A percentile compares a stretch with the other conserved stretches of the same genome.
Conservation (phyloP, 2,113 vertebrate genomes). For the western clawed frog (Xenopus tropicalis) region DNA sequence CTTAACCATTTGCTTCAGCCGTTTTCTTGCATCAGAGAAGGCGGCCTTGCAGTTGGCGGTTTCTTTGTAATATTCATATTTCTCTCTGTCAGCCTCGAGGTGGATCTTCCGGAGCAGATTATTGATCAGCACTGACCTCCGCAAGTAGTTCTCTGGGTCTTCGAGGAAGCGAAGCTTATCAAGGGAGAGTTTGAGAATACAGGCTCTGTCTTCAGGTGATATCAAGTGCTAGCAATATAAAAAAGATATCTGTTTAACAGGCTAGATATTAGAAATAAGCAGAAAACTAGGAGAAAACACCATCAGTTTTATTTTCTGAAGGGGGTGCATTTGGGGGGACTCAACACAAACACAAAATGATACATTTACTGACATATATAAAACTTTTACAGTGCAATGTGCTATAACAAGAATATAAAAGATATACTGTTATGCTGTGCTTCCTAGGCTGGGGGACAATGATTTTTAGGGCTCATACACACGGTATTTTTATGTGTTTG, state of each 20-base stretch:
- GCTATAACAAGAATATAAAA: too few species aligned
- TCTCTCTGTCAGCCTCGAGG: conserved; percentile 82
- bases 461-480: too few species aligned
- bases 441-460: too few species aligned
- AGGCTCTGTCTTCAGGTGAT: conserved; percentile 89
- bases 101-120: conserved; percentile 97
- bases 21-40: conserved; percentile 79
- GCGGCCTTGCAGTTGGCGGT: conserved; percentile 64
- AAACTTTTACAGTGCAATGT: too few species aligned
- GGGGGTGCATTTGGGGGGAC: neutral
- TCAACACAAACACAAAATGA: neutral
- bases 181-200: conserved; percentile 92
- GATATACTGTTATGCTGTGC: too few species aligned
- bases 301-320: neutral
- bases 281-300: neutral
- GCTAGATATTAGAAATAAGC: too few species aligned
- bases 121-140: conserved; percentile 97
- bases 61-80: conserved; percentile 75
- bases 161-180: conserved; percentile 96
- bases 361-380: too few species aligned
- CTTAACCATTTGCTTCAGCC: conserved; percentile 87
- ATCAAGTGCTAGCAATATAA: conserved; percentile 82
- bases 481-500: too few species aligned
- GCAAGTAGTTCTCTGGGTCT: conserved; percentile 89
- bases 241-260: neutral